Evolutionary conservation across 2,113 vertebrate genomes (phyloP), one percentile per base, ranked within the genome.

Genomic region (Polypterus senegalus): DNA sequence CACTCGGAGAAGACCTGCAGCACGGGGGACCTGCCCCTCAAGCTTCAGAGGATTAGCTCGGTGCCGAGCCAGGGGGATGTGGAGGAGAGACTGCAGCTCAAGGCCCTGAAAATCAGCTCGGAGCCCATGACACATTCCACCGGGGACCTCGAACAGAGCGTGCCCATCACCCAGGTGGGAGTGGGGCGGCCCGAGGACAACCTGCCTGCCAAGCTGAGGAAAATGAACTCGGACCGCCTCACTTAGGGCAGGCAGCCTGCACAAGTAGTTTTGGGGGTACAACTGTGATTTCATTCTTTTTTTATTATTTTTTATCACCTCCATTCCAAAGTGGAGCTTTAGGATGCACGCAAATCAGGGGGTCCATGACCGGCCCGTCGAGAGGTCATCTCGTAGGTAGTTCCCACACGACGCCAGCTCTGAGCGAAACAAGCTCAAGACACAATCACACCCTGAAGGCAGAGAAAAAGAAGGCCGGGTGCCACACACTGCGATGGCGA

Each of bases 51-150:
- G 68, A 57, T 83, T 5, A 78, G 79, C 64, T 83, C 86, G 5
- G 71, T 73, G 46, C 81, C 79, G 59, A 81, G 76, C 9, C 79
- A 78, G 6, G 79, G 73, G 61, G 86, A 80, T 3, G 63, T 27
- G 0, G 84, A 86, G 66, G 75, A 80, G 56, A 82, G 74, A 58
- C 74, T 85, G 6, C 80, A 83, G 59, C 72, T 87, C 54, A 71
- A 84, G 70, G 75, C 78, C n/a, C 71, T 88, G 49, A 77, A 81
- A 54, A 69, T 73, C 51, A 77, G 74, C 8, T 66, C 74, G 9
- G 63, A 84, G 64, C 67, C 83, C 71, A 67, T 91, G 81, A 81
- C 86, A 58, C 81, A 83, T 68, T 90, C 90, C 9, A 79, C 82
- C 0, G 80, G 83, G 0, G 65, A 88, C 60, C 77, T 91, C 0